phyloP scores from a whole-genome alignment of 2,797 vertebrate genomes.

The Denticeps clupeoides region DNA sequence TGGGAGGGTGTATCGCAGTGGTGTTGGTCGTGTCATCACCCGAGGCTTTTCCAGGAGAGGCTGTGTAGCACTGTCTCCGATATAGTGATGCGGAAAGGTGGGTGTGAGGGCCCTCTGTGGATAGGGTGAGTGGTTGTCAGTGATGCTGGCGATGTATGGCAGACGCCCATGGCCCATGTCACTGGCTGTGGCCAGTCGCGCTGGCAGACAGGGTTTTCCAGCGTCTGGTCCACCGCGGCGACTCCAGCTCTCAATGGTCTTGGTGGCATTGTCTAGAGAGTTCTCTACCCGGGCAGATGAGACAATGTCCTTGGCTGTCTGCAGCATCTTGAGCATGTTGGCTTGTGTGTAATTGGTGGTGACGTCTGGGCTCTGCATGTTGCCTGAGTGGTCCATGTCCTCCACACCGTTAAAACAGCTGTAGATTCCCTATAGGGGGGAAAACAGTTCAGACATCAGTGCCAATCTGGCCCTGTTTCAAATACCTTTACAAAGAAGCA shows the following conservation, averaged over 20 bases:
- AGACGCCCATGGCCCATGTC: slow-evolving; percentile 46
- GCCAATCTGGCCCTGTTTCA: background rate
- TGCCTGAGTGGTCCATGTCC: slow-evolving; percentile 53
- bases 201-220: slow-evolving; percentile 43
- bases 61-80: slow-evolving; percentile 40
- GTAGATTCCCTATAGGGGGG: slow-evolving; percentile 77
- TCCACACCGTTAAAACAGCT: slow-evolving; percentile 93
- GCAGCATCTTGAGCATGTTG: slow-evolving; percentile 91
- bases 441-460: background rate
- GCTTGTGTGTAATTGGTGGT: slow-evolving; percentile 81
- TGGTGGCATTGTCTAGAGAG: slow-evolving; percentile 84
- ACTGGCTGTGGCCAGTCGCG: slow-evolving; percentile 37
- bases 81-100: slow-evolving; percentile 48
- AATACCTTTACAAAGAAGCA: background rate
- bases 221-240: slow-evolving; percentile 58
- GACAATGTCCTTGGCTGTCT: slow-evolving; percentile 90
- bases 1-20: slow-evolving; percentile 56
- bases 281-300: slow-evolving; percentile 77
- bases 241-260: slow-evolving; percentile 84
- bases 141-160: slow-evolving; percentile 59
- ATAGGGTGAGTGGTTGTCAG: slow-evolving; percentile 54
- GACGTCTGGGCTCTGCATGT: slow-evolving; percentile 71
- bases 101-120: slow-evolving; percentile 49
- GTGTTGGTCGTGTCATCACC: slow-evolving; percentile 38
- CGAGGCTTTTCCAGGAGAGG: slow-evolving; percentile 52